Conservation (phyloP, 2,113 vertebrate genomes). For the Nesoenas mayeri region DNA sequence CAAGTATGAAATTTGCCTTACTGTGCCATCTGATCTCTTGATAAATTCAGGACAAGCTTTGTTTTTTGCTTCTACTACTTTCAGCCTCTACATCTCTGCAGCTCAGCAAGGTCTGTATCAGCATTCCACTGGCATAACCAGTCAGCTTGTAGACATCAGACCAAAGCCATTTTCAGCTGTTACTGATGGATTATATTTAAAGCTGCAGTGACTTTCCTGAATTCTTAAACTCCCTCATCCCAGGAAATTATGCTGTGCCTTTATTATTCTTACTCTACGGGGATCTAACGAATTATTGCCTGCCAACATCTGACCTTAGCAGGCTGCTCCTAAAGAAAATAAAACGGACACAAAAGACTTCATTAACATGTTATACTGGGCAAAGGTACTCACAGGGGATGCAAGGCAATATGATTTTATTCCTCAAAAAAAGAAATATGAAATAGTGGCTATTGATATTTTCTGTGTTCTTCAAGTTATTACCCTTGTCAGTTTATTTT, state of each 20-base stretch:
- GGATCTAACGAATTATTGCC: background rate
- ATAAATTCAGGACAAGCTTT: background rate
- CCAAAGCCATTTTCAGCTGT: background rate
- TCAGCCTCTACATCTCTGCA: background rate
- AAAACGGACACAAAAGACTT: background rate
- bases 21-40: background rate
- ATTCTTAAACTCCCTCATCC: background rate
- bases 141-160: background rate
- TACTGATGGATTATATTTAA: background rate
- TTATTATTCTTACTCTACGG: background rate
- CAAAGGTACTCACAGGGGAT: background rate
- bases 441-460: background rate
- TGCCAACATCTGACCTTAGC: background rate
- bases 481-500: background rate
- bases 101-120: background rate
- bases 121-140: background rate
- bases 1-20: background rate
- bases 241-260: background rate
- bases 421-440: background rate
- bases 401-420: background rate
- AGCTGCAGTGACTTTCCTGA: background rate
- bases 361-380: background rate
- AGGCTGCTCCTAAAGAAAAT: background rate
- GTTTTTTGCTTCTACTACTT: background rate
- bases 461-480: background rate